Evolutionary conservation across 2,113 vertebrate species (phyloP), one percentile per base, ranked within the genome.

Genomic region (Amblyornis subalaris): DNA sequence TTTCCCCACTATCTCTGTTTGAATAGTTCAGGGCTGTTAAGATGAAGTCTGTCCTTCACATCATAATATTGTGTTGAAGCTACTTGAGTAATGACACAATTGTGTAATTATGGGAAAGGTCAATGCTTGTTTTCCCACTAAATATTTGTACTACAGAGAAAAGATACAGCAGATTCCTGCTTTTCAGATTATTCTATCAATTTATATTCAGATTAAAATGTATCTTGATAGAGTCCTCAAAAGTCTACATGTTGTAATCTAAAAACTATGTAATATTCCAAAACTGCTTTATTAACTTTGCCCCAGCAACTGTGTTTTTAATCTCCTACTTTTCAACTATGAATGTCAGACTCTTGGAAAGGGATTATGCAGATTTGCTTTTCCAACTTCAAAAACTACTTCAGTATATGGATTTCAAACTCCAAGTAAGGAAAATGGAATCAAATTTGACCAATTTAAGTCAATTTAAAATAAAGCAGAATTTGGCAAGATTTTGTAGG

Each of bases 81-180:
- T 64, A 48, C 44, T 75, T 92, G 55, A 77, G 42, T 69, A 96
- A 94, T 61, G 80, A 45, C 71, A 38, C 50, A 47, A 44, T 90
- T 91, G 86, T 3, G 14, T 89, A 96, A 95, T 60, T 75, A 54
- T 28, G 48, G 33, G 66, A 96, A 94, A 96, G 57, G 95, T 74
- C 92, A 92, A 78, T 13, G n/a, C 35, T 45, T 93, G 71, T 66
- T 85, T 90, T 86, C 53, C 62, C 75, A 73, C 50, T 90, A 96
- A 97, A 96, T 83, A 94, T 92, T 81, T 96, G 60, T 73, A 57
- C 14, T 53, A 57, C 38, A 79, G 44, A 44, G 88, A 72, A 85
- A 54, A 85, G 28, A 47, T 48, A 75, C 25, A 61, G 45, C 15
- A 80, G n/a, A 38, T 66, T 35, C 35, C 69, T 74, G 67, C 29